phyloP scores from a whole-genome alignment of 2,888 invertebrate genomes.

The Uropetala carovei region DNA sequence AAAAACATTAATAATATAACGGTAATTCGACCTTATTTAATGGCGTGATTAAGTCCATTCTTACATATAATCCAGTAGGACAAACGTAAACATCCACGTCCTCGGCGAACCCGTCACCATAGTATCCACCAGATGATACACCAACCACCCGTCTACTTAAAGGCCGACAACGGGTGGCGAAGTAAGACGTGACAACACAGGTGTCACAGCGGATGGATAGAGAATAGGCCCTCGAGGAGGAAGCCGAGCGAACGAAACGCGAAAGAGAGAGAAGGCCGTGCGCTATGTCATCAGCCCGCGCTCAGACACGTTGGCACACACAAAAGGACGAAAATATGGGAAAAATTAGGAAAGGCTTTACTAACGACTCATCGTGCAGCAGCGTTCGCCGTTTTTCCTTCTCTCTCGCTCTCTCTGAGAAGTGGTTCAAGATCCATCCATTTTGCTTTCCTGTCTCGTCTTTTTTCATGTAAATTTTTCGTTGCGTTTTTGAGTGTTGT shows the following conservation, averaged over 20 bases:
- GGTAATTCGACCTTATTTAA: too few relatives aligned
- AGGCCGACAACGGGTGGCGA: not conserved
- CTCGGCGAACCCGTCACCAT: too few relatives aligned
- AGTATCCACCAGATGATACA: too few relatives aligned
- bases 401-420: not conserved
- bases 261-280: not conserved
- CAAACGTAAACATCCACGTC: too few relatives aligned
- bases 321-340: not conserved
- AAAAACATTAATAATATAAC: too few relatives aligned
- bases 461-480: not conserved
- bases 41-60: too few relatives aligned
- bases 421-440: not conserved
- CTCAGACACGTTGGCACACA: slow-evolving; percentile 8
- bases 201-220: too few relatives aligned
- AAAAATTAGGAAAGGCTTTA: not conserved
- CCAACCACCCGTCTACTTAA: too few relatives aligned
- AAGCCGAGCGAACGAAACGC: not conserved
- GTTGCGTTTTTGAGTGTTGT: not conserved
- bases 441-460: not conserved
- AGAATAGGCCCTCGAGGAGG: not conserved
- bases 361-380: not conserved
- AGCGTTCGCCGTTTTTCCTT: not conserved
- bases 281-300: slow-evolving; percentile 1
- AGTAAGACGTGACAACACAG: not conserved
- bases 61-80: too few relatives aligned